These are phyloP conservation scores for Eubucco bourcierii DNA, from an alignment of 2,113 vertebrate species.

Conservation along the genomic window DNA sequence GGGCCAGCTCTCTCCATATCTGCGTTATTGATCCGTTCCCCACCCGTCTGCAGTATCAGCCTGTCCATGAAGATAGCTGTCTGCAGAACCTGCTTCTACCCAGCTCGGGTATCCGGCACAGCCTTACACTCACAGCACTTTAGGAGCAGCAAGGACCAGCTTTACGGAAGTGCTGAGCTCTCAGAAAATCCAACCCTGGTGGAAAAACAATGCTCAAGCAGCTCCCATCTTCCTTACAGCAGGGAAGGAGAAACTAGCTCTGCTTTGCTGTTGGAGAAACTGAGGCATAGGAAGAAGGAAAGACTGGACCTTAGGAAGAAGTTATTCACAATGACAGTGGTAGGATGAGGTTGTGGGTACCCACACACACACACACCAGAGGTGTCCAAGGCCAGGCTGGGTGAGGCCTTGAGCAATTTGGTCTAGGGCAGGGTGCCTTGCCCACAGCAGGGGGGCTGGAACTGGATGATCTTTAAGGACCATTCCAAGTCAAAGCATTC, in stretches of 20 bases:
- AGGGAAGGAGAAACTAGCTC: neutral
- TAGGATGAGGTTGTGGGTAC: too few relatives aligned
- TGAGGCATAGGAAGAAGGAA: neutral
- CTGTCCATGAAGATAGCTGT: constrained; percentile 15
- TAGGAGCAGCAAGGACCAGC: neutral
- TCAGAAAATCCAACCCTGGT: neutral
- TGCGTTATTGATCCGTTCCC: neutral
- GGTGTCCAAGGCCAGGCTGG: too few relatives aligned
- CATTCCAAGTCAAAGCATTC: too few relatives aligned
- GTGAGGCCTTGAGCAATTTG: too few relatives aligned
- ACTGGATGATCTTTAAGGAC: too few relatives aligned
- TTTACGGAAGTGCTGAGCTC: neutral
- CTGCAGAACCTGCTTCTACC: constrained; percentile 27
- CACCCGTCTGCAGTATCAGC: neutral
- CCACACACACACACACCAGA: too few relatives aligned
- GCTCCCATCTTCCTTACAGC: fast-evolving
- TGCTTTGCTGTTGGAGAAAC: neutral
- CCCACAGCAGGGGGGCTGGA: too few relatives aligned
- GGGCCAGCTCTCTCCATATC: neutral
- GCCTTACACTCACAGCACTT: neutral
- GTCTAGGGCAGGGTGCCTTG: too few relatives aligned
- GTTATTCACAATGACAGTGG: too few relatives aligned
- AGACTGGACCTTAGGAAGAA: too few relatives aligned
- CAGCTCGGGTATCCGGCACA: neutral
- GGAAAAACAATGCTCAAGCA: neutral